Evolutionary conservation across 2,888 invertebrate species (phyloP), one percentile per base, ranked within the genome.

Genomic region (Dusona sp.): DNA sequence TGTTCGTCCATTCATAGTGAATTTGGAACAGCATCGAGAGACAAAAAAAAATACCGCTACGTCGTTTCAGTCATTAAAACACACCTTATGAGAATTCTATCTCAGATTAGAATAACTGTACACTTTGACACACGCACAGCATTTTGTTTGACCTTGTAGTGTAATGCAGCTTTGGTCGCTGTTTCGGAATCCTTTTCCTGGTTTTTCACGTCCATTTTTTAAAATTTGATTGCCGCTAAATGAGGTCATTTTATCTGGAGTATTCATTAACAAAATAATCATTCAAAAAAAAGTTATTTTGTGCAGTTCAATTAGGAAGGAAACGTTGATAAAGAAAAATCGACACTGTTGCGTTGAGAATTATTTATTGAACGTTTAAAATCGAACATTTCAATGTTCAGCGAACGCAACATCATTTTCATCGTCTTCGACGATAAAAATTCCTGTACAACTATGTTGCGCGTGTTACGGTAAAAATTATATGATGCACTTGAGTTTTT

Each of bases 21-120:
- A 25, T 36, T 67, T n/a, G 13, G 45, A 64, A 75, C 36, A 36
- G 33, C 64, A 22, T 8, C 57, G 73, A 61, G 19, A 9, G 38
- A 45, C 8, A 13, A 22, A 38, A 74, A 83, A 72, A 83, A 77
- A 70, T 79, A 79, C 85, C 82, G 85, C 79, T 85, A 83, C 45
- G 36, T 79, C 45, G 36, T 79, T 38, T 67, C 42, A 61, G 54
- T 48, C 77, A 22, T 38, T 51, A 33, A 38, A 67, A 38, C n/a
- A 68, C 68, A 25, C 11, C 29, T 45, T 65, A 36, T 25, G 36
- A 29, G 68, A 82, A 67, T 73, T 72, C 64, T 73, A 73, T 81
- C 67, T 61, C n/a, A 22, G 54, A 75, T 83, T 83, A 75, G 54
- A 82, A 61, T 79, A 85, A 85, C 83, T 74, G 79, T 64, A 16